Evolutionary conservation across 2,888 invertebrate species (phyloP), one percentile per base, ranked within the genome.

Genomic region (Protophormia terraenovae): DNA sequence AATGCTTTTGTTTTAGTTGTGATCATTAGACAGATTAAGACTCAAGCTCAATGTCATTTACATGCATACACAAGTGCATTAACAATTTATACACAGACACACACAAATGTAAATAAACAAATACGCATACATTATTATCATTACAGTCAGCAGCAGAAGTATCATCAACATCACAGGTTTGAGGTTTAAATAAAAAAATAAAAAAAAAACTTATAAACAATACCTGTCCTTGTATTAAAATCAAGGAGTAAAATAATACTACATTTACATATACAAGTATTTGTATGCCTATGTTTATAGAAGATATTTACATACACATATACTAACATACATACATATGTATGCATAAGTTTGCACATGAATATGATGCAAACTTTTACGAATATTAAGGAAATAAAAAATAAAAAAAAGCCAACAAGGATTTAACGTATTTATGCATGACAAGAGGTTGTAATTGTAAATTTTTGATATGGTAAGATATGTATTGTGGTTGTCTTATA

Each of bases 1-100:
- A 79, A 71, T 19, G 10, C 16, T 14, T n/a, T 71, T 55, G 22
- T 66, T 64, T 10, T 16, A 12, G 35, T 72, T 60, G 16, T 29
- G 29, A 73, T 73, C 58, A 60, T 80, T 80, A 80, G 66, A 80
- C 80, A 73, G 80, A 80, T 80, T 80, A 80, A 67, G 58, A 19
- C 66, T 55, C 72, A 64, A 64, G 64, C 72, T 80, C 80, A 80
- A 80, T 72, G 80, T 66, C 80, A 80, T 27, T 58, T 32, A 53
- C 47, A 79, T 60, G 53, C 24, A 38, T 12, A 32, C 16, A 29
- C 35, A 60, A 16, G 5, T 62, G 32, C 35, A 35, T 27, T 27
- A 12, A 27, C 4, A 19, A 7, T 22, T 7, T 22, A 53, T 12
- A 53, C 41, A 16, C 53, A 22, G 7, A 64, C 29, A 29, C 14